phyloP scores from a whole-genome alignment of 2,797 vertebrate genomes.

The Euthynnus affinis region DNA sequence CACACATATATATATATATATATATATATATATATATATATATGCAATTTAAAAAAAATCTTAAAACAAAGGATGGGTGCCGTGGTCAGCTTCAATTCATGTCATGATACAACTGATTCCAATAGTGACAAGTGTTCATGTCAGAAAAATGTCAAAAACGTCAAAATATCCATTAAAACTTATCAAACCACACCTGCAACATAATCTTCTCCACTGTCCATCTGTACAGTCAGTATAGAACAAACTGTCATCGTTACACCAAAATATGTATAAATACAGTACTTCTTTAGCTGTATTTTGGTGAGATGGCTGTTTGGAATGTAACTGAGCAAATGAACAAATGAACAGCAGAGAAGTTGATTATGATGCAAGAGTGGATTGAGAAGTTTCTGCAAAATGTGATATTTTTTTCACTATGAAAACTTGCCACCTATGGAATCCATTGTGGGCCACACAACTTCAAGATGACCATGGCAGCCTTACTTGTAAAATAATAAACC shows the following conservation, averaged over 20 bases:
- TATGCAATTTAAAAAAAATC: conserved; percentile 14
- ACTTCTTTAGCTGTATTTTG: conserved; percentile 6
- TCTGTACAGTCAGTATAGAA: too few relatives aligned
- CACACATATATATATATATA: too few relatives aligned
- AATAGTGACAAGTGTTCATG: conserved; percentile 1
- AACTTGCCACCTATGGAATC: conserved; percentile 15
- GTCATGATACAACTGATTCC: neutral
- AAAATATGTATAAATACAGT: conserved; percentile 10
- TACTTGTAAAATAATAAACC: conserved; percentile 6
- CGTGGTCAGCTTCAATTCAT: conserved; percentile 19
- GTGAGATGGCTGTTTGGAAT: neutral
- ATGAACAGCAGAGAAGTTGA: neutral
- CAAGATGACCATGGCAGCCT: conserved; percentile 1
- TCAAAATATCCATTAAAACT: neutral
- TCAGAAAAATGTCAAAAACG: neutral
- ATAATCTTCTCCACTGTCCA: neutral
- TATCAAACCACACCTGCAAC: neutral
- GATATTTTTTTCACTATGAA: neutral
- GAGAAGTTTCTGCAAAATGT: neutral
- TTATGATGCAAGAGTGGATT: conserved; percentile 3
- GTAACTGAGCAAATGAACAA: conserved; percentile 8
- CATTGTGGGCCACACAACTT: neutral
- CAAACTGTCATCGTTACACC: neutral
- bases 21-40: too few relatives aligned
- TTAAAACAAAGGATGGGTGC: conserved; percentile 11